phyloP scores from a whole-genome alignment of 2,113 vertebrate species.

The Propithecus coquereli region DNA sequence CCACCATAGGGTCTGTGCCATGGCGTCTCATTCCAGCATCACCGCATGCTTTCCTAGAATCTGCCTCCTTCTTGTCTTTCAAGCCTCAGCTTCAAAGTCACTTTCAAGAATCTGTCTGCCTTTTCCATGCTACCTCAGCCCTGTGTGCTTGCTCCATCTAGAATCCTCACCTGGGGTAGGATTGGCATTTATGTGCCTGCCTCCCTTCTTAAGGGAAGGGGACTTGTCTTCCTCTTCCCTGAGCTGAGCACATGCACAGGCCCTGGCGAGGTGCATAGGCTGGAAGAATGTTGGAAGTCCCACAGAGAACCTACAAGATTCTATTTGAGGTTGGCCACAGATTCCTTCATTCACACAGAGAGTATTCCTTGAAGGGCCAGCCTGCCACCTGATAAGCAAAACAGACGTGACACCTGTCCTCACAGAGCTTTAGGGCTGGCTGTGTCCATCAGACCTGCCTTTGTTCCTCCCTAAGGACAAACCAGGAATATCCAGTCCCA shows the following conservation, averaged over 20 bases:
- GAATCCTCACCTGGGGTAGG: neutral
- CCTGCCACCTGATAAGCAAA: neutral
- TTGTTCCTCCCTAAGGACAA: neutral
- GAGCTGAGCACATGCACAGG: neutral
- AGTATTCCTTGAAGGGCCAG: neutral
- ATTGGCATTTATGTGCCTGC: neutral
- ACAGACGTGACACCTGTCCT: neutral
- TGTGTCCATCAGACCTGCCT: neutral
- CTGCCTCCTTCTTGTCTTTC: neutral
- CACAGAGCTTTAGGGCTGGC: neutral
- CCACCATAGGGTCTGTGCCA: accelerated
- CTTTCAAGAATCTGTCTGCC: neutral
- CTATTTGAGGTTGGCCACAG: neutral
- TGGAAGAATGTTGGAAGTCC: neutral
- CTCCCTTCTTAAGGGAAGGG: neutral
- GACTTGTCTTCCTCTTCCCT: neutral
- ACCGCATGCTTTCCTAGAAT: neutral
- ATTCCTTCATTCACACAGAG: neutral
- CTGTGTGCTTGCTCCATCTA: neutral
- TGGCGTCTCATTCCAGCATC: neutral
- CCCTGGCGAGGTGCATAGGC: neutral
- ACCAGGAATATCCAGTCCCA: neutral
- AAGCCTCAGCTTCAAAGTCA: neutral
- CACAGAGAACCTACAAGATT: neutral
- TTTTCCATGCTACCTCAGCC: neutral